Evolutionary conservation across 2,797 vertebrate genomes (phyloP).

Genomic region (Amblyopsis hoosieri): DNA sequence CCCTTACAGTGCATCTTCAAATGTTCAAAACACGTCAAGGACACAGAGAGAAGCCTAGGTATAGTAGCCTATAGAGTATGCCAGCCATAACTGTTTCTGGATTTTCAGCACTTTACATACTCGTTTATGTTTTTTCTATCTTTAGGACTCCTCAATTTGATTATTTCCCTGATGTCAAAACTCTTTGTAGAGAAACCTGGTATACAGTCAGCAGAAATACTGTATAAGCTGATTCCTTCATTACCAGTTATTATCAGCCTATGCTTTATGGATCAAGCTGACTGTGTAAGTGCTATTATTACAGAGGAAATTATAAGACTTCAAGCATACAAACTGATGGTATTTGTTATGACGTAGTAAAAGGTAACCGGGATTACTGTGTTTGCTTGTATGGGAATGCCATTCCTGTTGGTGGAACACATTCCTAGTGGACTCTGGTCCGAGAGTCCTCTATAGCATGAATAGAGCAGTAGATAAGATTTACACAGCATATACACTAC

Average conservation of each 20-base stretch:
- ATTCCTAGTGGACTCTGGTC: slow-evolving; percentile 65
- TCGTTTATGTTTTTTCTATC: too few relatives aligned
- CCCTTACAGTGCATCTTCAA: too few relatives aligned
- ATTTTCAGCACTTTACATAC: too few relatives aligned
- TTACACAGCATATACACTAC: not conserved
- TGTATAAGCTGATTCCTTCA: not conserved
- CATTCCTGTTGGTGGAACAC: slow-evolving; percentile 17
- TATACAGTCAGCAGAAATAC: slow-evolving; percentile 41
- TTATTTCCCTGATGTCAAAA: slow-evolving; percentile 1
- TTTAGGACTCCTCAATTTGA: too few relatives aligned
- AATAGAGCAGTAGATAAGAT: slow-evolving; percentile 34
- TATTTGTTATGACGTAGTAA: too few relatives aligned
- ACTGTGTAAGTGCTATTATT: too few relatives aligned
- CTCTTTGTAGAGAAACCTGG: slow-evolving; percentile 17
- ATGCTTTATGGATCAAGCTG: not conserved
- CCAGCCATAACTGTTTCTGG: too few relatives aligned
- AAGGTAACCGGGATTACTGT: not conserved
- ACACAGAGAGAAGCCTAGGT: not conserved
- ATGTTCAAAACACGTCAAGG: slow-evolving; percentile 10
- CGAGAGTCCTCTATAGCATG: slow-evolving; percentile 17
- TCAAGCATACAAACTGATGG: too few relatives aligned
- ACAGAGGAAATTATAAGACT: too few relatives aligned
- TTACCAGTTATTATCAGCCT: slow-evolving; percentile 12
- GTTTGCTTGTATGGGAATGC: not conserved
- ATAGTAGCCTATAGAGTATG: too few relatives aligned